Conservation (phyloP, 2,113 vertebrate species). For the Tapirus terrestris region DNA sequence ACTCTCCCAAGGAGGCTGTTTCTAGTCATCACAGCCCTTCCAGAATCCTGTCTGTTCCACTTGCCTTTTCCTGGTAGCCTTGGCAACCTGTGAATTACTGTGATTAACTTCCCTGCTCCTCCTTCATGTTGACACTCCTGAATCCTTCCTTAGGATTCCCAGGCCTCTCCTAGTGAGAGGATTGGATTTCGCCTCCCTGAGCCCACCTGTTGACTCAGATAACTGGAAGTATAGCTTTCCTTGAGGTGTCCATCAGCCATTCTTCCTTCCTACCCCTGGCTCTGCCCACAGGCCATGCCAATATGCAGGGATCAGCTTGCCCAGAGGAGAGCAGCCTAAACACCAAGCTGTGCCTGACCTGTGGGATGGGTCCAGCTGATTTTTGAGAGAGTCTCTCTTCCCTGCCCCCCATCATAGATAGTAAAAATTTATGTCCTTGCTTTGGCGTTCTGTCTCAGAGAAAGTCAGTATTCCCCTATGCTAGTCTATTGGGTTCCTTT, state of each 20-base stretch:
- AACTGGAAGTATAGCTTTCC: neutral
- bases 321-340: neutral
- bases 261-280: neutral
- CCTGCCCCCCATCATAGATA: neutral
- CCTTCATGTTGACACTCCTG: neutral
- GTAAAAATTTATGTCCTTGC: neutral
- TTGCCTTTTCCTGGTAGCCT: neutral
- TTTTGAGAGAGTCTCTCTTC: neutral
- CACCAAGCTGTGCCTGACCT: neutral
- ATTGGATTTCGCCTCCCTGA: neutral
- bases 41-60: neutral
- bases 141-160: neutral
- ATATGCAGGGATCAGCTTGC: neutral
- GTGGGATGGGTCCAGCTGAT: neutral
- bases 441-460: neutral
- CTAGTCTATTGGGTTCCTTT: neutral
- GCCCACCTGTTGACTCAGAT: neutral
- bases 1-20: constrained; percentile 61
- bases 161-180: neutral
- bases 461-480: neutral
- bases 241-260: neutral
- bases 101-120: neutral
- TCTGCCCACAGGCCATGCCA: neutral
- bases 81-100: neutral
- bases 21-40: neutral